These are phyloP conservation scores for Bungarus multicinctus DNA, from an alignment of 2,113 vertebrate genomes.

Conservation along the genomic window DNA sequence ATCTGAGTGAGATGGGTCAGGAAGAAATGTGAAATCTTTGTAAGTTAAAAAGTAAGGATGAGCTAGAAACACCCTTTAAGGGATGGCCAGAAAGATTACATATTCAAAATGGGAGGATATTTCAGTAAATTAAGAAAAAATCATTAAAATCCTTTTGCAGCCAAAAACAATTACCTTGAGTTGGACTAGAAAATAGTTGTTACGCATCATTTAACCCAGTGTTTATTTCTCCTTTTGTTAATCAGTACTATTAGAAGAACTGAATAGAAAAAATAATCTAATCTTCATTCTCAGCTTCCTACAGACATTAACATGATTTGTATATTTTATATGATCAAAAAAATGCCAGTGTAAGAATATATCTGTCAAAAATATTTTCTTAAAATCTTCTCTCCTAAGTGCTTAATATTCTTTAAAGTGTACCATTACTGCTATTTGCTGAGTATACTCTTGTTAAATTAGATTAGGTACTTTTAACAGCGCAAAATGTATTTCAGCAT, in stretches of 20 bases:
- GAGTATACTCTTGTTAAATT: slow-evolving; percentile 31
- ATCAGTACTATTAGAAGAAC: neutral
- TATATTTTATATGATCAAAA: neutral
- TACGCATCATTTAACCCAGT: neutral
- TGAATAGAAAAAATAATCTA: neutral
- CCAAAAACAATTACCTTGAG: neutral
- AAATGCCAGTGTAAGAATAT: neutral
- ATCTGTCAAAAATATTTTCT: neutral
- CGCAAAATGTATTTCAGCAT: slow-evolving; percentile 32
- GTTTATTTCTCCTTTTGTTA: neutral
- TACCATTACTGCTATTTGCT: neutral
- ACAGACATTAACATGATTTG: neutral
- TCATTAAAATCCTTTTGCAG: neutral
- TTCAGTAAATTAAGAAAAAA: neutral
- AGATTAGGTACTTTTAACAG: slow-evolving; percentile 32
- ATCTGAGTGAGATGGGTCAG: neutral
- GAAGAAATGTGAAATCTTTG: neutral
- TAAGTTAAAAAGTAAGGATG: neutral
- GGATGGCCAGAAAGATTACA: neutral
- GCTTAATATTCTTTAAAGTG: neutral
- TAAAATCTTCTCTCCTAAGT: neutral
- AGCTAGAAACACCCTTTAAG: neutral
- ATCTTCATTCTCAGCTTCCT: neutral
- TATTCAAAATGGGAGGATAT: neutral
- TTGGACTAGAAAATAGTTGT: neutral